These are phyloP conservation scores for Tribolium castaneum DNA, from an alignment of 1,140 invertebrate genomes.

Conservation along the genomic window DNA sequence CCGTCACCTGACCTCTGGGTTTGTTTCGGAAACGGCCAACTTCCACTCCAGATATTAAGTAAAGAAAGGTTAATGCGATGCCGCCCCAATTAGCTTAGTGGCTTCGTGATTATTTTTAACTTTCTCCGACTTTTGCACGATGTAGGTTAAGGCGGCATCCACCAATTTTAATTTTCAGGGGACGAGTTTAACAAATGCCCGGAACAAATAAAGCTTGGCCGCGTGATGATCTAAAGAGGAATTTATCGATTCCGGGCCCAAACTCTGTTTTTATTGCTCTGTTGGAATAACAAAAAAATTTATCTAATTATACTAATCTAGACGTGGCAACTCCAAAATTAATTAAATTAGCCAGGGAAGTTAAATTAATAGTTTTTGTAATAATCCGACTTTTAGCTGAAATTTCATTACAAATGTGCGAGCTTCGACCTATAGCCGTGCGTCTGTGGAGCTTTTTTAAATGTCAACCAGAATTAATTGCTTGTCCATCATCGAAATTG, in stretches of 20 bases:
- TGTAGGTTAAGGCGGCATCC: background rate
- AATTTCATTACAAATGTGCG: slow-evolving; percentile 5
- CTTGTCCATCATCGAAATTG: slow-evolving; percentile 24
- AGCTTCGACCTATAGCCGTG: slow-evolving; percentile 26
- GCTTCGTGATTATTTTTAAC: slow-evolving; percentile 20
- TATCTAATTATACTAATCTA: background rate
- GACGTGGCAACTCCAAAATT: background rate
- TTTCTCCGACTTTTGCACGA: background rate
- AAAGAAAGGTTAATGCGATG: slow-evolving; percentile 25
- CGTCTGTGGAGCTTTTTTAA: slow-evolving; percentile 14
- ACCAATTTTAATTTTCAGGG: too few species aligned
- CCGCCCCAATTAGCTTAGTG: slow-evolving; percentile 21
- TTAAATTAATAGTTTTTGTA: background rate
- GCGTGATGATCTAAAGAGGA: background rate
- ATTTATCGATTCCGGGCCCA: background rate
- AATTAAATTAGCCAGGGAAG: background rate
- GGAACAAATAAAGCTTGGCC: background rate
- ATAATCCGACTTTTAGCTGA: background rate
- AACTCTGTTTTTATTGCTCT: background rate
- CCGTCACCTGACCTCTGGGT: background rate
- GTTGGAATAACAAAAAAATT: background rate
- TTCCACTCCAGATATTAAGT: slow-evolving; percentile 25
- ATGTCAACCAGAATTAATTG: slow-evolving; percentile 42
- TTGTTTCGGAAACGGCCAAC: slow-evolving; percentile 15
- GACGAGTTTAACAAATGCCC: background rate